Percentiles rank a stretch among this genome's conserved stretches.
Evolutionary conservation across 1,140 invertebrate genomes (phyloP).

Genomic region (Drosophila funebris): DNA sequence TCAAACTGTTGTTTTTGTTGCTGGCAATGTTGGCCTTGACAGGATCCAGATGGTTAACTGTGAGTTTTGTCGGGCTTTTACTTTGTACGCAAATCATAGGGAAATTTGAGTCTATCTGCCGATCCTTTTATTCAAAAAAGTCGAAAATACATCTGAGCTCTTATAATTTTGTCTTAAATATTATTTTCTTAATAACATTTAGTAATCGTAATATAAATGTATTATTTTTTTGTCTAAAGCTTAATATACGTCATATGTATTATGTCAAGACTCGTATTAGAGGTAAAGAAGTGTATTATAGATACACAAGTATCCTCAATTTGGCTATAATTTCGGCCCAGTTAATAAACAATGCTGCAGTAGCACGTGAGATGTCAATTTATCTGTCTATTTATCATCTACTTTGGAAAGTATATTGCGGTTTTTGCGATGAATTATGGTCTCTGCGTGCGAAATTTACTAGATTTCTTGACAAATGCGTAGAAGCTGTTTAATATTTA

Average conservation of each 20-base stretch:
- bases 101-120: neutral
- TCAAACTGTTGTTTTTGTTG: conserved; percentile 12
- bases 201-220: too few relatives aligned
- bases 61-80: conserved; percentile 5
- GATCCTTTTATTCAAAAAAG: neutral
- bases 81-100: conserved; percentile 23
- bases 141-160: too few relatives aligned
- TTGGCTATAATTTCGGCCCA: conserved; percentile 8
- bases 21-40: conserved; percentile 37
- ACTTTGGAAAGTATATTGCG: conserved; percentile 36
- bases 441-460: conserved; percentile 52
- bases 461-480: conserved; percentile 70
- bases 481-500: conserved; percentile 78
- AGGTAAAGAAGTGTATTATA: neutral
- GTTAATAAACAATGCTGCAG: conserved; percentile 54
- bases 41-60: conserved; percentile 17
- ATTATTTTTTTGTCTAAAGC: too few relatives aligned
- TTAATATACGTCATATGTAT: too few relatives aligned
- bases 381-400: conserved; percentile 32
- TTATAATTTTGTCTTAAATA: too few relatives aligned
- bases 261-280: too few relatives aligned
- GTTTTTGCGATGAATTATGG: conserved; percentile 67
- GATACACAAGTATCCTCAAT: neutral
- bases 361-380: conserved; percentile 57
- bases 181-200: too few relatives aligned